phyloP scores from a whole-genome alignment of 2,888 invertebrate species.

The Spialia ferax region DNA sequence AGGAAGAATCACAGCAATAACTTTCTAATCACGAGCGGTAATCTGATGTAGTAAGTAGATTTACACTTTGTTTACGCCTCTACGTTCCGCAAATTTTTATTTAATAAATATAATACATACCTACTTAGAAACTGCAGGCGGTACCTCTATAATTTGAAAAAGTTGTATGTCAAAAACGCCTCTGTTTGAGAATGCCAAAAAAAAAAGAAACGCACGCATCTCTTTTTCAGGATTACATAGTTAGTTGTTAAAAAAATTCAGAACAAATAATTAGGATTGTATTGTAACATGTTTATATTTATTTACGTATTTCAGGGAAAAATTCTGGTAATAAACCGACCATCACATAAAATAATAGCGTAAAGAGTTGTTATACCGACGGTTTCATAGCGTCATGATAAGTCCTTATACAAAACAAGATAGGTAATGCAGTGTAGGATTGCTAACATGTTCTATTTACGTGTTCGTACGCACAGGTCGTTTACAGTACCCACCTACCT shows the following conservation, averaged over 20 bases:
- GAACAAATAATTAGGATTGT: no score
- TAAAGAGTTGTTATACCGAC: not conserved
- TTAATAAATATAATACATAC: not conserved
- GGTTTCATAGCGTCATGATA: not conserved
- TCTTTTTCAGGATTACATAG: no score
- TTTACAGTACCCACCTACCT: no score
- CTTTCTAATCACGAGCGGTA: conserved; percentile 36
- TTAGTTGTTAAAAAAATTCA: no score
- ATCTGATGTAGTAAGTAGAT: conserved; percentile 15
- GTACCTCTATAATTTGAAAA: no score
- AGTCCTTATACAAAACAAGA: not conserved
- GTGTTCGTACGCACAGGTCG: conserved; percentile 47
- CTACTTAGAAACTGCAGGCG: not conserved
- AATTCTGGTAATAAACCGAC: no score
- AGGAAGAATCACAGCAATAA: conserved; percentile 31
- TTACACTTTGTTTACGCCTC: conserved; percentile 1
- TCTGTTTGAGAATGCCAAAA: no score
- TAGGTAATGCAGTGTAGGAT: not conserved
- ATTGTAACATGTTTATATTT: no score
- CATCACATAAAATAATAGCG: no score
- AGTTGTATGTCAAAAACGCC: no score
- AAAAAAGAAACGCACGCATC: no score
- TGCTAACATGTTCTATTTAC: conserved; percentile 16
- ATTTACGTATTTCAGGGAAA: no score
- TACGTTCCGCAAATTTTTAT: conserved; percentile 3